A percentile compares a stretch with the other conserved stretches of the same genome.
phyloP scores from a whole-genome alignment of 92 coral and sea anemone species.

The Desmophyllum pertusum region DNA sequence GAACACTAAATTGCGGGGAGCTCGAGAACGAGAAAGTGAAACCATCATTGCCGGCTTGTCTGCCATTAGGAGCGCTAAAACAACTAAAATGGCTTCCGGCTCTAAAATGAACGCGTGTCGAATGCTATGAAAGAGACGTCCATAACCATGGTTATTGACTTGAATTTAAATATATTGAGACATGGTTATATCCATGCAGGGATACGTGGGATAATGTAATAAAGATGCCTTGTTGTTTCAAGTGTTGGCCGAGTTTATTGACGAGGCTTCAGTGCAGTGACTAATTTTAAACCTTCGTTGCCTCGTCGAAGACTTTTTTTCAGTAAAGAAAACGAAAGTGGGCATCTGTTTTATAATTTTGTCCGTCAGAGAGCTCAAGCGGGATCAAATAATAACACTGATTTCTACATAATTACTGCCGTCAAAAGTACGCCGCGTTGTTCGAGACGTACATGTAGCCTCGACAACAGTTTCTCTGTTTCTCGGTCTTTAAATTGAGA shows the following conservation, averaged over 20 bases:
- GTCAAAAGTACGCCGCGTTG: too few relatives aligned
- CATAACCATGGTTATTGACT: slow-evolving; percentile 31
- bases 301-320: too few relatives aligned
- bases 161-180: slow-evolving; percentile 2
- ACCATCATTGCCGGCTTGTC: slow-evolving; percentile 16
- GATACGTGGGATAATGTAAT: not conserved
- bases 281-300: too few relatives aligned
- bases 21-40: slow-evolving; percentile 21
- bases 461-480: too few relatives aligned
- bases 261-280: too few relatives aligned
- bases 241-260: not conserved
- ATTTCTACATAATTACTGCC: too few relatives aligned
- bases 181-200: not conserved
- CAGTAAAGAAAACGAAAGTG: too few relatives aligned
- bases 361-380: too few relatives aligned
- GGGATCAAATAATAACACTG: too few relatives aligned
- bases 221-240: not conserved
- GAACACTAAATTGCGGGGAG: slow-evolving; percentile 2
- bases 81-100: not conserved
- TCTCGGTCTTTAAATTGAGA: too few relatives aligned
- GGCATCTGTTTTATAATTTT: too few relatives aligned
- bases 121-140: slow-evolving; percentile 3
- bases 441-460: too few relatives aligned
- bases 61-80: not conserved
- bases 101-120: slow-evolving; percentile 3